Evolutionary conservation across 2,888 invertebrate species (phyloP), one percentile per base, ranked within the genome.

Genomic region (Synergus japonicus): DNA sequence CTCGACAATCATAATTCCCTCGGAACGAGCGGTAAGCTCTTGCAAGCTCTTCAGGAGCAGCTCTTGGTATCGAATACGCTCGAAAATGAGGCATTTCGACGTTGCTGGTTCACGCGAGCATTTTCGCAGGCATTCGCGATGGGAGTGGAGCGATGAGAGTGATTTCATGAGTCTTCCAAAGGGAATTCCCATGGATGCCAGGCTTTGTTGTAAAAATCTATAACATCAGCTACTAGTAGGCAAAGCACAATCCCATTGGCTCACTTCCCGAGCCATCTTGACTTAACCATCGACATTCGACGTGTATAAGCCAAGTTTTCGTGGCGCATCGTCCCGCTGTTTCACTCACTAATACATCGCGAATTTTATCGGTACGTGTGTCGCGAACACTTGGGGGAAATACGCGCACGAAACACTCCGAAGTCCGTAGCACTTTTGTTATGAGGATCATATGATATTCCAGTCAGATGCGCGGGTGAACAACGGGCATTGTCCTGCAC

Each of bases 371-470:
- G 18, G 65, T 67, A 66, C 78, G 37, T 77, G 79, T 54, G 63
- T 73, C 46, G 13, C 12, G 46, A 12, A 46, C 46, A 46, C 46
- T 46, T 29, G 22, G 29, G 76, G 37, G 83, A 76, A 81, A 58
- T 79, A 76, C 73, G 76, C 79, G 76, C 76, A 79, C 73, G 22
- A 78, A 83, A 80, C 79, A 83, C 77, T 77, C 76, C 58, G 78
- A 78, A 79, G 84, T 82, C 87, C 83, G 78, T 83, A 79, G 82
- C 85, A 89, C 87, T 90, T 90, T 90, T 87, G 88, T 89, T 90
- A 90, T 88, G 88, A 91, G 87, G 83, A 88, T 90, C 88, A 88
- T 91, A 90, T 87, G 85, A 90, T 91, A 91, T 91, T 91, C 91
- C 86, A 90, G 91, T 90, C 91, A 91, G 90, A 86, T 87, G 80